Conservation (phyloP, 1,140 invertebrate species). For the Zaprionus lachaisei region DNA sequence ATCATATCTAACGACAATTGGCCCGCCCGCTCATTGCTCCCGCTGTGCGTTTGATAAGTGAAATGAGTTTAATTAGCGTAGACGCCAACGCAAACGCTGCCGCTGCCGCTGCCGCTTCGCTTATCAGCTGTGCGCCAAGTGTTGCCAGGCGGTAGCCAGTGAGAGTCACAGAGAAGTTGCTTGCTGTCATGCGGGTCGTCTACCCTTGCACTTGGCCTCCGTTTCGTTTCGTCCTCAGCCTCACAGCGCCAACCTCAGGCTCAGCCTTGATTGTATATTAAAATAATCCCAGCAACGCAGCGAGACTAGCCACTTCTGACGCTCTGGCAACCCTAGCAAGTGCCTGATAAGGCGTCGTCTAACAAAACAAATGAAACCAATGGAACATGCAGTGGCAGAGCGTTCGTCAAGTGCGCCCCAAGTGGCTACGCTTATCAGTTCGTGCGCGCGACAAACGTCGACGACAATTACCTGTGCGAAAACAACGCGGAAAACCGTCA, state of each 20-base stretch:
- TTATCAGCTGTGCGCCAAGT: constrained; percentile 56
- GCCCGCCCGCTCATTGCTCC: constrained; percentile 34
- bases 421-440: constrained; percentile 33
- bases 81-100: constrained; percentile 33
- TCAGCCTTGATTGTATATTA: constrained; percentile 30
- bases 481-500: neutral
- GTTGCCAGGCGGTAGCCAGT: constrained; percentile 45
- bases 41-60: constrained; percentile 72
- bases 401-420: constrained; percentile 20
- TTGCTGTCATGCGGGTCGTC: constrained; percentile 22
- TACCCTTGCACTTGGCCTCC: constrained; percentile 9
- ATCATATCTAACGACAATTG: constrained; percentile 55
- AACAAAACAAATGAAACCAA: constrained; percentile 21
- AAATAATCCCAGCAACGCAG: constrained; percentile 30
- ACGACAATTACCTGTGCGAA: constrained; percentile 36
- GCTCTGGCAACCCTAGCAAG: constrained; percentile 35
- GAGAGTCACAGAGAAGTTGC: neutral
- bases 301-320: constrained; percentile 12
- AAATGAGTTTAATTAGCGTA: constrained; percentile 74
- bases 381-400: constrained; percentile 29
- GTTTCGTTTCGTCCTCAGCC: neutral
- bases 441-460: constrained; percentile 19
- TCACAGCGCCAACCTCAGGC: neutral
- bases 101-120: neutral
- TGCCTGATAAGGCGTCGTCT: constrained; percentile 31